Evolutionary conservation across 2,113 vertebrate genomes (phyloP).

Genomic region (Gallinago paraguaiae): DNA sequence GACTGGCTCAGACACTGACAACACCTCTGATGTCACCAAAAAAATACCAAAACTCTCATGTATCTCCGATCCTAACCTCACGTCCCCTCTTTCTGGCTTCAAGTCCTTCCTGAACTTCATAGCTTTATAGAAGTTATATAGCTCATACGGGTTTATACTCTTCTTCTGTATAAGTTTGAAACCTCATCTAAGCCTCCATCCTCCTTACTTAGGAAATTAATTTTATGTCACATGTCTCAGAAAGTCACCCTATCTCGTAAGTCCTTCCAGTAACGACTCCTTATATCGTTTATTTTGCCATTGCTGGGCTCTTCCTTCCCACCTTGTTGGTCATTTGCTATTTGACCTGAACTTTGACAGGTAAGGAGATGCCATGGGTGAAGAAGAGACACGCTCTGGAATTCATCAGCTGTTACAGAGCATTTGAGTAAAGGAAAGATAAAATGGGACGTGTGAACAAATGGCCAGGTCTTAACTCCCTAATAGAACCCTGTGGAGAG

Average conservation of each 20-base stretch:
- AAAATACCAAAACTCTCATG: fast-evolving
- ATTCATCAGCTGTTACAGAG: background rate
- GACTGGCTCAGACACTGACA: background rate
- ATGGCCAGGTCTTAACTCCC: conserved; percentile 27
- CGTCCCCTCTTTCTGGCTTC: background rate
- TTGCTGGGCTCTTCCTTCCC: background rate
- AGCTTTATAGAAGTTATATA: background rate
- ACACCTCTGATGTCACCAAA: background rate
- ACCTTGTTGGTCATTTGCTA: background rate
- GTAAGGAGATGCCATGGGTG: background rate
- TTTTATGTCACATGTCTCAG: background rate
- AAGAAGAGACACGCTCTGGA: background rate
- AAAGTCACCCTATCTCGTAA: background rate
- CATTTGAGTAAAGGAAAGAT: background rate
- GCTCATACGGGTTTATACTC: background rate
- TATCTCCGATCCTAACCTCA: background rate
- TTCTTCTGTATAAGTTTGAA: background rate
- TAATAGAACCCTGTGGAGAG: conserved; percentile 46
- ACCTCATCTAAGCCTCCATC: background rate
- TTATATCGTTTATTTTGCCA: background rate
- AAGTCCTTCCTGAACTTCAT: background rate
- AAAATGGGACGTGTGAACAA: conserved; percentile 34
- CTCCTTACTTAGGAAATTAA: background rate
- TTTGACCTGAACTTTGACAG: background rate
- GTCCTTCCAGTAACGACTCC: background rate